Base-by-base conservation (phyloP, 2,797 vertebrate species). In the Pampus argenteus region DNA sequence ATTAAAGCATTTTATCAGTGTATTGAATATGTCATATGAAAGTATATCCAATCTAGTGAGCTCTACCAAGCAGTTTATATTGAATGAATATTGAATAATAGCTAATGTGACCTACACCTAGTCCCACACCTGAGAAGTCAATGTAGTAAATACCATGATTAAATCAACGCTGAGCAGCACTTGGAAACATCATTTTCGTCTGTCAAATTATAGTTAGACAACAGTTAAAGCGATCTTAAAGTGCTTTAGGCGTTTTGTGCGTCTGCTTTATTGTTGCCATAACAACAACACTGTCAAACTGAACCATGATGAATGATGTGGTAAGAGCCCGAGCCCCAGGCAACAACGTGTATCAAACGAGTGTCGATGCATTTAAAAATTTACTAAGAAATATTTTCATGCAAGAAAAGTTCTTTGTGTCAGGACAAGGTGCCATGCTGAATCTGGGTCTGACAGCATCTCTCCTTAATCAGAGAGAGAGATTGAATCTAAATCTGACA, bases 11-110 rank as follows among this genome's bases (percentile, higher is more conserved):
- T 88, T 78, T 74, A 81, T 83, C 69, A 76, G 44, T 38, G 49
- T 73, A 84, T 74, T 79, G 76, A 82, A 71, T 81, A 76, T 75
- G 68, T 70, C 75, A 75, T 66, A 44, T 64, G 47, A 66, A 78
- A 58, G 7, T 62, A 65, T 71, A 38, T 66, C 66, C 58, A 58
- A 71, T 74, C 44, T 25, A 36, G 42, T 76, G 50, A 78, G 59
- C 51, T 76, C 8, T 40, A 71, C 26, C 62, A 64, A 45, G 51
- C 65, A 23, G 50, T 76, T 79, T 64, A 52, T 73, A 70, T 75
- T 61, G 34, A 28, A 80, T 72, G 26, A 58, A 73, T 80, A 85
- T 80, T 61, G 44, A 83, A 49, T 66, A 42, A 52, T 60, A 61
- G 57, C 68, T 75, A 66, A 82, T 71, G 68, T 38, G 45, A 22